Evolutionary conservation across 1,140 invertebrate species (phyloP), one percentile per base, ranked within the genome.

Genomic region (Trichomalopsis sarcophagae): DNA sequence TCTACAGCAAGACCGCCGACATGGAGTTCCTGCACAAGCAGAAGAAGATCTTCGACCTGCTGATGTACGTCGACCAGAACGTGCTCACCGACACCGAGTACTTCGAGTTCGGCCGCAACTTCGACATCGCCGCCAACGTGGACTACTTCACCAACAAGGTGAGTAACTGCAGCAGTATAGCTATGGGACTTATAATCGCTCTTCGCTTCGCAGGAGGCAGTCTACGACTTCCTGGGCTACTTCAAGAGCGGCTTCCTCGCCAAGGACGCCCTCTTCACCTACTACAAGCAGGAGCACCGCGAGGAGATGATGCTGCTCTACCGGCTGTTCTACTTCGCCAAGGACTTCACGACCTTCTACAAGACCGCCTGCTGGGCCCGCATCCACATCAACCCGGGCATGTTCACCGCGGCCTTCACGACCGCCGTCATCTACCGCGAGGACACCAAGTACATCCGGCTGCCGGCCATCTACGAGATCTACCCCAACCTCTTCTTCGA

Each of bases 401-500:
- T 95, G 91, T 96, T 95, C 91, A 88, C 94, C 14, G 95, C 95
- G 80, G 94, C 94, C 10, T 90, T 96, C 62, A 94, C 92, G 69
- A 93, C 94, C 3, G 95, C 95, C 62, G 91, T 95, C 13, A 91
- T 95, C 84, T 95, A 96, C 89, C 93, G 95, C 36, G 87, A 91
- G n/a, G 95, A 96, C 89, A 95, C 94, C 89, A 92, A 92, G 69
- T 93, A 94, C 84, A 93, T 96, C 78, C 91, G 92, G 66, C 84
- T 96, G 0, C 96, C 96, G 11, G 94, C 95, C 23, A 93, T 95
- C 55, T 96, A 96, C 88, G 96, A 96, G 90, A 93, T 96, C 84
- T 94, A 94, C 89, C 95, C 95, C 10, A 93, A 94, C 89, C 93
- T 94, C 83, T 96, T 95, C 93, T 95, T 95, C 89, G 94, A 95